Evolutionary conservation across 2,113 vertebrate species (phyloP).

Genomic region (Caloenas nicobarica): DNA sequence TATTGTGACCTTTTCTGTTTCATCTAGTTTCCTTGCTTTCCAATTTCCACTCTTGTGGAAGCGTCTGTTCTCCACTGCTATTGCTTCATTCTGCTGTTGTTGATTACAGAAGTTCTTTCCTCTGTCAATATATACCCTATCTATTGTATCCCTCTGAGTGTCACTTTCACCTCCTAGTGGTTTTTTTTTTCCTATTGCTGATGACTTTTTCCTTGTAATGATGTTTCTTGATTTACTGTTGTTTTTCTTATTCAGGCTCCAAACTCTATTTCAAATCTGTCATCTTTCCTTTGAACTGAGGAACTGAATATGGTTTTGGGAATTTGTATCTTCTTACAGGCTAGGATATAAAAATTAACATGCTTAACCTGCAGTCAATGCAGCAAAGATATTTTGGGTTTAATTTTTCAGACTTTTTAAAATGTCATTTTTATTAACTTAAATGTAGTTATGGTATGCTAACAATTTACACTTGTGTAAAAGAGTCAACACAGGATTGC

Average conservation of each 20-base stretch:
- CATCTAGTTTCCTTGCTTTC: not conserved
- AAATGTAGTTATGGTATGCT: not conserved
- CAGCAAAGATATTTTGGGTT: not conserved
- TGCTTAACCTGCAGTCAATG: not conserved
- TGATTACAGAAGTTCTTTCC: not conserved
- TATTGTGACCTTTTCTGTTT: not conserved
- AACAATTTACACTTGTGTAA: not conserved
- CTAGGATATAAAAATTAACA: not conserved
- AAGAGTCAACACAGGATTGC: not conserved
- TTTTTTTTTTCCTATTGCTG: not conserved
- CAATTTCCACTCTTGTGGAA: constrained; percentile 1
- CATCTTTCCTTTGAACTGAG: not conserved
- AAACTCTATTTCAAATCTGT: not conserved
- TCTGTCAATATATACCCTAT: not conserved
- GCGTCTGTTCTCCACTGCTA: not conserved
- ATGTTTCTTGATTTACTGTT: not conserved
- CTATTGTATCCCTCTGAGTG: not conserved
- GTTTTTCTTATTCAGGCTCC: not conserved
- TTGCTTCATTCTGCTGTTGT: not conserved
- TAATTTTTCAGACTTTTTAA: not conserved
- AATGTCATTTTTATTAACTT: not conserved
- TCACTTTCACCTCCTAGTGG: not conserved
- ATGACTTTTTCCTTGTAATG: not conserved
- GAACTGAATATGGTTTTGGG: not conserved
- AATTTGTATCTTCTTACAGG: not conserved